Evolutionary conservation across 1,140 invertebrate species (phyloP).

Genomic region (Aphaenogaster ashmeadi): DNA sequence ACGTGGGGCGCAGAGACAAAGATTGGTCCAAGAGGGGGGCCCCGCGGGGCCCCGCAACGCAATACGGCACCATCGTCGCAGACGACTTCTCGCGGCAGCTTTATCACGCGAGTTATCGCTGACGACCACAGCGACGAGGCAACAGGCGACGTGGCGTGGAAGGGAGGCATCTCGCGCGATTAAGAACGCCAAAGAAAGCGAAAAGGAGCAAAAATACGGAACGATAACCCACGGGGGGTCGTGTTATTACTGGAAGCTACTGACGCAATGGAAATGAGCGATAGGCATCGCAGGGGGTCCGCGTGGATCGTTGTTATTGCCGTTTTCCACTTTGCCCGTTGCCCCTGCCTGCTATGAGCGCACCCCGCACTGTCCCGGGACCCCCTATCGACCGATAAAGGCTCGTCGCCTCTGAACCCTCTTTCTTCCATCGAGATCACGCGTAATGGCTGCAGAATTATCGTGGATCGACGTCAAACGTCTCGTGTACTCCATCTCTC

Average conservation of each 20-base stretch:
- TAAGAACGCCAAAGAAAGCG: conserved; percentile 31
- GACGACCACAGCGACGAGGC: conserved; percentile 18
- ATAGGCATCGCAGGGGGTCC: conserved; percentile 74
- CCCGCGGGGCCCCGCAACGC: background rate
- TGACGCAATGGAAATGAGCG: conserved; percentile 71
- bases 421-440: conserved; percentile 21
- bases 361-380: background rate
- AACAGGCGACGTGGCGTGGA: conserved; percentile 1
- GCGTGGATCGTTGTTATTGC: conserved; percentile 61
- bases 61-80: background rate
- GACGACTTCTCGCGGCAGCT: conserved; percentile 2
- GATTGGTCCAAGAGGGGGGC: background rate
- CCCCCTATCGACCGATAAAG: conserved; percentile 16
- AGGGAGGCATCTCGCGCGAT: conserved; percentile 29
- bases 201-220: conserved; percentile 58
- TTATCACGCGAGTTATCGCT: conserved; percentile 65
- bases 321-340: conserved; percentile 60
- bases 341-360: background rate
- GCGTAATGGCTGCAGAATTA: conserved; percentile 30
- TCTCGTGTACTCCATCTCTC: background rate
- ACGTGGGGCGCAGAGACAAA: conserved; percentile 26
- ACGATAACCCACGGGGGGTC: conserved; percentile 67
- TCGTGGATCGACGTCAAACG: conserved; percentile 41
- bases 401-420: background rate
- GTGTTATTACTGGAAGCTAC: conserved; percentile 63